Evolutionary conservation across 1,140 invertebrate genomes (phyloP).

Genomic region (Hylaeus volcanicus): DNA sequence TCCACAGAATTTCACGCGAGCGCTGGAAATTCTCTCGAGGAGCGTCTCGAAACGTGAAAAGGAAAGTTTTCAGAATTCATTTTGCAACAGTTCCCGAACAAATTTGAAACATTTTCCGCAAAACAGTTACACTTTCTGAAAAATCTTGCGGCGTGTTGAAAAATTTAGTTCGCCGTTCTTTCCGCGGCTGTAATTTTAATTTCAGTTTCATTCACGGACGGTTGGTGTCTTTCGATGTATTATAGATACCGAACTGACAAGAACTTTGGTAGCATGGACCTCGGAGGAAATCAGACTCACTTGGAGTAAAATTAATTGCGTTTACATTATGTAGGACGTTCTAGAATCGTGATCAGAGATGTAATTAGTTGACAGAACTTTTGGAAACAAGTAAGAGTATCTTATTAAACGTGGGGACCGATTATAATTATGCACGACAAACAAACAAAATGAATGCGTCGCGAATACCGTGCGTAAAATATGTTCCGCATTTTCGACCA

Average conservation of each 20-base stretch:
- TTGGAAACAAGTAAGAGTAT: no score
- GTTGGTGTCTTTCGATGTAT: background rate
- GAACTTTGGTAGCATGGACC: no score
- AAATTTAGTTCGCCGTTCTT: background rate
- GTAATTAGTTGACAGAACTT: no score
- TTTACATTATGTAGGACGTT: no score
- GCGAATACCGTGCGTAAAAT: background rate
- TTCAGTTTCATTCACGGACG: background rate
- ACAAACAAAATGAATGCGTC: background rate
- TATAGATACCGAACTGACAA: no score
- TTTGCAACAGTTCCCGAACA: background rate
- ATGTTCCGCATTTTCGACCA: background rate
- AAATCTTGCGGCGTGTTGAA: background rate
- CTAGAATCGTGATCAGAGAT: no score
- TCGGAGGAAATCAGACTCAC: no score
- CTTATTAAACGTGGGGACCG: no score
- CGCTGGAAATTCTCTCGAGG: no score
- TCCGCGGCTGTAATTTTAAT: background rate
- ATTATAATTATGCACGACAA: background rate
- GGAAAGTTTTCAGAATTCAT: conserved; percentile 4
- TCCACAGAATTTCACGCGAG: no score
- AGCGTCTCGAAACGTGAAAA: background rate
- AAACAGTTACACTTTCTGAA: background rate
- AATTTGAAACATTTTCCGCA: background rate
- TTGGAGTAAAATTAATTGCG: no score